Percentiles rank a stretch among this genome's conserved stretches.
phyloP scores from a whole-genome alignment of 2,113 vertebrate genomes.

The Oreochromis tanganicae region DNA sequence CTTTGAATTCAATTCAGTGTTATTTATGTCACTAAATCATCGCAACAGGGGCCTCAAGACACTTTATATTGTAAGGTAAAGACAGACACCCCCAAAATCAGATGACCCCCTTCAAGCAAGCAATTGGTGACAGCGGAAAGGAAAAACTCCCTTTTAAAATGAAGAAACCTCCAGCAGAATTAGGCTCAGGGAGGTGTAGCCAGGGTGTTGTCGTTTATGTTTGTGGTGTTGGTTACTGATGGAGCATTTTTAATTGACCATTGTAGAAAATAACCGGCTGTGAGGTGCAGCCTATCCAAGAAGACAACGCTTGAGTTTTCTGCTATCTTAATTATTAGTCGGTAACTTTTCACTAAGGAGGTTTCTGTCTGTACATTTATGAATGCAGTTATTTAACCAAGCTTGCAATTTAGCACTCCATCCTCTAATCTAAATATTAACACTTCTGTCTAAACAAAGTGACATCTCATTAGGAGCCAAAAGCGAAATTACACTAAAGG shows the following conservation, averaged over 20 bases:
- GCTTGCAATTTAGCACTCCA: not conserved
- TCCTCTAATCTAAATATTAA: not conserved
- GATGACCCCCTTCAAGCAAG: accelerated
- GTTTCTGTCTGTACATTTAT: not conserved
- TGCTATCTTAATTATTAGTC: not conserved
- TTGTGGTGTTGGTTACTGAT: not conserved
- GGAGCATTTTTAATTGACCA: not conserved
- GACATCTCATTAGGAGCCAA: not conserved
- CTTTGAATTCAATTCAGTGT: not conserved
- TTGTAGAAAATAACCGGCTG: not conserved
- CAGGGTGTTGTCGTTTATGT: not conserved
- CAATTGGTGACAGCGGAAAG: not conserved
- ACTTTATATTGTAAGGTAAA: not conserved
- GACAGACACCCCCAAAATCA: accelerated
- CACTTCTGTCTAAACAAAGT: not conserved
- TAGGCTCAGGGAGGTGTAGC: not conserved
- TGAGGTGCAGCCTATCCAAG: not conserved
- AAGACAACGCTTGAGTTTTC: not conserved
- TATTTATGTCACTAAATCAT: not conserved
- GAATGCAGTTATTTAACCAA: not conserved
- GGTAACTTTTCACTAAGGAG: not conserved
- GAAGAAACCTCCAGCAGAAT: not conserved
- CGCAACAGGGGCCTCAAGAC: not conserved
- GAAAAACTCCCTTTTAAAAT: not conserved
- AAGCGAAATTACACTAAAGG: not conserved